Evolutionary conservation across 2,113 vertebrate genomes (phyloP), one percentile per base, ranked within the genome.

Genomic region (Penelope pileata): DNA sequence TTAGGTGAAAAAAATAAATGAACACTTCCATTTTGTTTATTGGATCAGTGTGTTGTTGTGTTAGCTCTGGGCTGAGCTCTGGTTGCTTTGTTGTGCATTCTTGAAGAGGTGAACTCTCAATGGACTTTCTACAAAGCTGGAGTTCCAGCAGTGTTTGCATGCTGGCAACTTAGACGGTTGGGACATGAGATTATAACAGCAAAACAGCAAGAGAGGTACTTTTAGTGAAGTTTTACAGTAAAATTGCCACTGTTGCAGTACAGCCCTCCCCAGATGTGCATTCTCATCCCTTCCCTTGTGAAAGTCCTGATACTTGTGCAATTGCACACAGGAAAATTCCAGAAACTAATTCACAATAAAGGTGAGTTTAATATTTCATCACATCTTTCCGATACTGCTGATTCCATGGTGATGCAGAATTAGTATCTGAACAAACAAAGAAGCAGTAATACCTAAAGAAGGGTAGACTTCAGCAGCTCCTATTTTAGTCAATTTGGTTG

Each of bases 401-500:
- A 21, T 45, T 86, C 3, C 18, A 69, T 68, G 16, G 4, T 68
- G 17, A 5, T 68, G 9, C 3, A 27, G 68, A 93, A 22, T 7
- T 50, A 32, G 32, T 51, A 18, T 12, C 32, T 42, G 2, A 42
- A 50, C 34, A 78, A 45, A 16, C 1, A 8, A 76, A 48, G 70
- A 63, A 10, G 0, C 6, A 43, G 17, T 43, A 62, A 91, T 38
- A 1, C 7, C 48, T 29, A 27, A 80, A 56, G 1, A 0, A 86
- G n/a, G 58, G 4, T 21, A 13, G 8, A 47, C 9, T 79, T 9
- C 1, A 62, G 27, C 22, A 86, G 18, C 30, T 70, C 12, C 50
- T 59, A 9, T 38, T 83, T 38, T 7, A 4, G 14, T 77, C 36
- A 86, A 27, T 53, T 77, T 86, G n/a, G 7, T 60, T 40, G 45